These are phyloP conservation scores for Odontothrips loti DNA, from an alignment of 2,888 invertebrate species.

Conservation along the genomic window DNA sequence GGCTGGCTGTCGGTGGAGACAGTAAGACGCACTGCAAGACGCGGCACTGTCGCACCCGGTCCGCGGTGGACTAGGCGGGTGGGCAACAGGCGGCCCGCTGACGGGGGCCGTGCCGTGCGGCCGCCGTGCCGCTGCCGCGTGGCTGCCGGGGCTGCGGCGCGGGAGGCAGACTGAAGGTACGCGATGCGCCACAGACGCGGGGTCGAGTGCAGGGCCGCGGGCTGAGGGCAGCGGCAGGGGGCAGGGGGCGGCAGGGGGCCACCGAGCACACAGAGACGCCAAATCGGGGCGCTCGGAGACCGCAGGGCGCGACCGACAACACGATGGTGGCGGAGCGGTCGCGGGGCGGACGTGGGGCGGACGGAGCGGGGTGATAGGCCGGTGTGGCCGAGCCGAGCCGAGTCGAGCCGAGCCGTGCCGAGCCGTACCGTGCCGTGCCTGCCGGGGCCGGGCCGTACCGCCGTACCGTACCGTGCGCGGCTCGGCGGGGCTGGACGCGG, in stretches of 20 bases:
- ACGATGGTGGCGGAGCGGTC: not conserved
- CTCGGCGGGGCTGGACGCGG: conserved; percentile 9
- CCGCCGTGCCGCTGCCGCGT: no score
- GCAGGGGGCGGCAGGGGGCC: no score
- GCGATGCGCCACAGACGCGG: not conserved
- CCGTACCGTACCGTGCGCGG: not conserved
- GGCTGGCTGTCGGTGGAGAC: no score
- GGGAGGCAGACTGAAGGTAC: no score
- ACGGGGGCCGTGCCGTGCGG: no score
- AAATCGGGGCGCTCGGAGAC: no score
- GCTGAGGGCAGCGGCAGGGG: no score
- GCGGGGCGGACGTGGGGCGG: not conserved
- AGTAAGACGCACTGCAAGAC: not conserved
- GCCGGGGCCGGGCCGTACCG: no score
- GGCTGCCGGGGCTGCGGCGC: no score
- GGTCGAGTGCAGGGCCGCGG: not conserved
- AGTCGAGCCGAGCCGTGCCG: not conserved
- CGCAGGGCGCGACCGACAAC: not conserved
- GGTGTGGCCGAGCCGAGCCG: not conserved
- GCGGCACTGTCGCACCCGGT: not conserved
- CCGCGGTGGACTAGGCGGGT: not conserved
- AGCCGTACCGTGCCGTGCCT: no score
- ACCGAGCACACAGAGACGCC: not conserved
- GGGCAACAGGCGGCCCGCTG: conserved; percentile 1
- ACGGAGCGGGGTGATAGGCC: not conserved